A percentile compares a stretch with the other conserved stretches of the same genome.
These are phyloP conservation scores for Oligia latruncula DNA, from an alignment of 2,888 invertebrate genomes.

Conservation along the genomic window DNA sequence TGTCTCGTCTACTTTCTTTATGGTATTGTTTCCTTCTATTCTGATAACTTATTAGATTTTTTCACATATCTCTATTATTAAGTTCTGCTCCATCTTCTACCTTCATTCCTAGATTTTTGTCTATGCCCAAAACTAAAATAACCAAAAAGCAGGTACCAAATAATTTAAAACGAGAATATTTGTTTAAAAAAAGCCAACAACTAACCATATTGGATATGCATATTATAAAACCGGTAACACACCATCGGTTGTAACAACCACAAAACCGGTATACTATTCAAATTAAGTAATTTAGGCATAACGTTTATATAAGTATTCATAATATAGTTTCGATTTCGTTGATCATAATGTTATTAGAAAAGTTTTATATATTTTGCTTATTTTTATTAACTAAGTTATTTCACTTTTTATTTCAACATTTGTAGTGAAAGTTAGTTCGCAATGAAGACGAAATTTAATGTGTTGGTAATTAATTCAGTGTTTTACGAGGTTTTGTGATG, in stretches of 20 bases:
- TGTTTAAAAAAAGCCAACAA: neutral
- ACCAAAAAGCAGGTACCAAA: neutral
- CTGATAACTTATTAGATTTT: neutral
- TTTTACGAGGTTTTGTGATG: slow-evolving; percentile 47
- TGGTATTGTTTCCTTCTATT: too few relatives aligned
- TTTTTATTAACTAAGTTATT: slow-evolving; percentile 50
- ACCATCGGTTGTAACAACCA: slow-evolving; percentile 24
- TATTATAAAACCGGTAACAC: slow-evolving; percentile 40
- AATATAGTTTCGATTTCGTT: slow-evolving; percentile 60
- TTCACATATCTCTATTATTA: neutral
- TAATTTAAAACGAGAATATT: neutral
- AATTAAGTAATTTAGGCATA: slow-evolving; percentile 44
- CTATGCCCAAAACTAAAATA: neutral
- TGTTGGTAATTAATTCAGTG: slow-evolving; percentile 50
- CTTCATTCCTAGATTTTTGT: neutral
- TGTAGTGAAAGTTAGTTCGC: slow-evolving; percentile 51
- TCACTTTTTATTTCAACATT: slow-evolving; percentile 50
- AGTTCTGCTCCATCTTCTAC: neutral
- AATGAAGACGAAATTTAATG: slow-evolving; percentile 41
- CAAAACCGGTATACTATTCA: slow-evolving; percentile 43
- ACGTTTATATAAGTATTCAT: slow-evolving; percentile 51
- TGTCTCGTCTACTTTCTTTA: neutral
- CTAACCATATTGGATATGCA: neutral
- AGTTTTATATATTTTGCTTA: slow-evolving; percentile 13
- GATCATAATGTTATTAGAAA: slow-evolving; percentile 50